Conservation (phyloP, 2,113 vertebrate species). For the Cololabis saira region DNA sequence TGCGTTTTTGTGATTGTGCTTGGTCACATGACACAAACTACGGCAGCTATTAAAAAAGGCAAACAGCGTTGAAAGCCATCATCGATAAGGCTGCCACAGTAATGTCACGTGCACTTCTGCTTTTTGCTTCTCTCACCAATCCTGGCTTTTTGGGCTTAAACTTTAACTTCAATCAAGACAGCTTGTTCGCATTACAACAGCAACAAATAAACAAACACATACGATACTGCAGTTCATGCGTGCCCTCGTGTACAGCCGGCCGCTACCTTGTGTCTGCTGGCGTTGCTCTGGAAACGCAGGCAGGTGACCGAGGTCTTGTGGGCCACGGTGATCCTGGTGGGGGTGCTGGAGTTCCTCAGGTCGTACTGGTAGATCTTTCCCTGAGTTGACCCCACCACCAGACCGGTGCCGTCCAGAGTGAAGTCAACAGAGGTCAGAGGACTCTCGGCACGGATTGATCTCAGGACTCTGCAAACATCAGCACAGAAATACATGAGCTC, state of each 20-base stretch:
- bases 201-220: no score
- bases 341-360: slow-evolving; percentile 90
- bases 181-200: no score
- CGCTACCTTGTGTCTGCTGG: slow-evolving; percentile 84
- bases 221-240: no score
- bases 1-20: no score
- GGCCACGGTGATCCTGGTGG: slow-evolving; percentile 86
- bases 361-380: slow-evolving; percentile 95
- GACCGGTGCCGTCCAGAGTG: slow-evolving; percentile 89
- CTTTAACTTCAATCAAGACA: no score
- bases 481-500: not conserved
- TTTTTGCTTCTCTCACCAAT: no score
- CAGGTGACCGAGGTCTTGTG: slow-evolving; percentile 96
- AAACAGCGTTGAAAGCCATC: no score
- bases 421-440: slow-evolving; percentile 95
- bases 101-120: no score
- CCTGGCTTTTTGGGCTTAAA: no score
- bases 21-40: no score
- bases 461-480: slow-evolving; percentile 76
- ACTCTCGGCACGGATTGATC: slow-evolving; percentile 87
- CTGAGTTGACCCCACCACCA: slow-evolving; percentile 92
- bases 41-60: no score
- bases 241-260: not conserved
- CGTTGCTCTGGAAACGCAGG: slow-evolving; percentile 88
- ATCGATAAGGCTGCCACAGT: no score